Base-by-base conservation (phyloP, 2,888 invertebrate genomes). In the Euzetes globulus region DNA sequence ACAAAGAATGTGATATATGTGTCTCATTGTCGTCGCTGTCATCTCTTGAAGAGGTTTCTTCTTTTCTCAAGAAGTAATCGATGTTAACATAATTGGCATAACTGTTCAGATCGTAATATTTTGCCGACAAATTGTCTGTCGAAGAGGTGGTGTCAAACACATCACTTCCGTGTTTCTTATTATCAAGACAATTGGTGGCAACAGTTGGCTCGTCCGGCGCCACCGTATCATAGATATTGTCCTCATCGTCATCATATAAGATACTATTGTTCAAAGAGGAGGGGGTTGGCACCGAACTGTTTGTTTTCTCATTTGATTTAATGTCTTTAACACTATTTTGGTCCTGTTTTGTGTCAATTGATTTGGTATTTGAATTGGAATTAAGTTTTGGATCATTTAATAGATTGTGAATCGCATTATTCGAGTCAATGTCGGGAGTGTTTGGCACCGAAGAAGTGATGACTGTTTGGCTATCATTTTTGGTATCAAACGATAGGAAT, bases 31-130 rank as follows among this genome's bases (percentile, higher is more conserved):
- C 77, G 72, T 78, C 77, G 13, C 65, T 65, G 15, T 75, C 75
- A 68, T 75, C 65, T 25, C 72, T 60, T 22, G 75, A 75, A 22
- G 75, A 75, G 15, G 75, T 75, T 50, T 75, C 75, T 6, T 74
- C 75, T 72, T 76, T 71, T 71, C 77, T 72, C 83, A 93, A 88
- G 80, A 93, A 93, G 83, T 92, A 93, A 84, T 93, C 92, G 84
- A 93, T 92, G 84, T 93, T 93, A 83, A 92, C 92, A 84, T 93
- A 93, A 84, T 93, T 79, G 22, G 79, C 76, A 75, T 74, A 78
- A 41, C 52, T 58, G 65, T 72, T 45, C 17, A 27, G 19, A 33
- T 75, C 75, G 25, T 37, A 63, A 15, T 63, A 63, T 63, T 63
- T 63, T 55, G 55, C 25, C 6, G 68, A 68, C 33, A 68, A 68